Evolutionary conservation across 2,888 invertebrate species (phyloP).

Genomic region (Tenthredo amoena): DNA sequence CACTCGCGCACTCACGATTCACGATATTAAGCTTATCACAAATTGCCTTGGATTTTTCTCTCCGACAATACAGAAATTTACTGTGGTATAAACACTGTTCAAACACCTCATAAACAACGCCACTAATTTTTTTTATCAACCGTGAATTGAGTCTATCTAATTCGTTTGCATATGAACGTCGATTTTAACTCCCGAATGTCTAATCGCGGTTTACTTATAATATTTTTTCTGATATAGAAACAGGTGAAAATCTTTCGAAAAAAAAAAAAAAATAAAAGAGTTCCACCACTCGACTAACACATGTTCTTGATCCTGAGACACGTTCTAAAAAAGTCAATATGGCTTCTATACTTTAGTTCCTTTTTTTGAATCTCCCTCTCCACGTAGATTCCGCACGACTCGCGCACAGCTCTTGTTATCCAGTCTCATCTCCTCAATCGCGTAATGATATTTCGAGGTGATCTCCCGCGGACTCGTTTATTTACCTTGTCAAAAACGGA

Average conservation of each 20-base stretch:
- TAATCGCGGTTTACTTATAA: background rate
- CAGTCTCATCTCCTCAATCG: background rate
- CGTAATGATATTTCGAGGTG: background rate
- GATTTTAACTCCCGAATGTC: background rate
- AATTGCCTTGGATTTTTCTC: background rate
- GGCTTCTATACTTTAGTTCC: background rate
- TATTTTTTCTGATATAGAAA: background rate
- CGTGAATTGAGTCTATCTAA: background rate
- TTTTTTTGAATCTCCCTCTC: background rate
- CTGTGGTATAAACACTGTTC: background rate
- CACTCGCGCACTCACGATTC: slow-evolving; percentile 40
- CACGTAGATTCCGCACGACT: background rate
- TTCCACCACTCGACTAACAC: background rate
- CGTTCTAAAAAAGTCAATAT: slow-evolving; percentile 1
- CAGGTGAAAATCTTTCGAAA: background rate
- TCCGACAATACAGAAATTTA: too few relatives aligned
- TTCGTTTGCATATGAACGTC: background rate
- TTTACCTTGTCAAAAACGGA: background rate
- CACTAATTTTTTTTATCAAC: background rate
- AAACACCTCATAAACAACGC: too few relatives aligned
- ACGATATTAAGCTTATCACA: slow-evolving; percentile 36
- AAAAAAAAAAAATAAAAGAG: background rate
- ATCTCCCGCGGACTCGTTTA: background rate
- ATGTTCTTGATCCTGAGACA: background rate
- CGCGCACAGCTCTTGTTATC: slow-evolving; percentile 24